Evolutionary conservation across 2,888 invertebrate species (phyloP).

Genomic region (Bedellia somnulentella): DNA sequence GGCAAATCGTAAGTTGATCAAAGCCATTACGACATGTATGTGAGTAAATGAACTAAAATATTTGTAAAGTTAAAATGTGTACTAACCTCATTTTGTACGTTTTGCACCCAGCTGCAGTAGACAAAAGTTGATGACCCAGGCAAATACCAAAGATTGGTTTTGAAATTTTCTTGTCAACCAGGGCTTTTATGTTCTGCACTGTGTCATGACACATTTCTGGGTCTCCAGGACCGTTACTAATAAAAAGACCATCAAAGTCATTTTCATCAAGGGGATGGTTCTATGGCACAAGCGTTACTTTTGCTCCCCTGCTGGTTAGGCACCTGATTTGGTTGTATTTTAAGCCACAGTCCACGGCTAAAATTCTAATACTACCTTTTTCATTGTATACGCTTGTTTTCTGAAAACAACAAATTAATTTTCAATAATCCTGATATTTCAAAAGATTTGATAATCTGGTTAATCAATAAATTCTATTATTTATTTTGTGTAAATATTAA

Average conservation of each 20-base stretch:
- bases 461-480: not conserved
- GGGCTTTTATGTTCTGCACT: constrained; percentile 67
- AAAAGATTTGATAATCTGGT: constrained; percentile 5
- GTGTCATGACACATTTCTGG: constrained; percentile 81
- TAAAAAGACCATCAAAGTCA: constrained; percentile 90
- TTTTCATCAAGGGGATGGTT: constrained; percentile 67
- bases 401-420: constrained; percentile 50
- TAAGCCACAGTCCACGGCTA: constrained; percentile 93
- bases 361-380: constrained; percentile 74
- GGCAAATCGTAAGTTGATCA: no score
- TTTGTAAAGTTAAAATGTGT: constrained; percentile 15
- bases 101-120: constrained; percentile 87
- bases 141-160: constrained; percentile 99
- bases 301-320: constrained; percentile 80
- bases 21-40: no score
- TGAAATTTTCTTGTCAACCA: constrained; percentile 45
- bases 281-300: constrained; percentile 93
- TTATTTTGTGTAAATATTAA: no score
- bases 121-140: constrained; percentile 93
- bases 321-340: constrained; percentile 97
- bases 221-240: constrained; percentile 98
- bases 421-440: no score
- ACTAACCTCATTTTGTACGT: constrained; percentile 93
- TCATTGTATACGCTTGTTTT: constrained; percentile 70
- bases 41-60: no score